Base-by-base conservation (phyloP, 1,140 invertebrate genomes). In the Bicyclus anynana region DNA sequence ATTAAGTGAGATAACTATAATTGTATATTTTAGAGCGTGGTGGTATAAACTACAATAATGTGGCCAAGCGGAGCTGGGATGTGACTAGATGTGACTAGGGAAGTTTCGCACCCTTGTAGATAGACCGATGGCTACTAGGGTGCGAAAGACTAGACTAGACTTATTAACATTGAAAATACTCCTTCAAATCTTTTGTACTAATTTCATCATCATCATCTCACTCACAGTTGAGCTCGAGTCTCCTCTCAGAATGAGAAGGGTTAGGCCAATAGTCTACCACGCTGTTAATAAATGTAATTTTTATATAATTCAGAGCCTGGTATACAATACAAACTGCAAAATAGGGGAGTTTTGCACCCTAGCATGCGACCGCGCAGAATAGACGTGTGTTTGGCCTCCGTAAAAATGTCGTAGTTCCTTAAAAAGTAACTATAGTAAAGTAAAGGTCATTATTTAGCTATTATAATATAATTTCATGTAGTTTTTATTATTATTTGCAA, bases 1-100 rank as follows among this genome's bases (percentile, higher is more conserved):
- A n/a, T n/a, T n/a, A n/a, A n/a, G n/a, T n/a, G n/a, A n/a, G n/a
- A n/a, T n/a, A n/a, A n/a, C n/a, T n/a, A n/a, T n/a, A n/a, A n/a
- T n/a, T n/a, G n/a, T n/a, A n/a, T n/a, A n/a, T n/a, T n/a, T n/a
- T n/a, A n/a, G n/a, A n/a, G n/a, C n/a, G n/a, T n/a, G n/a, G n/a
- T n/a, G n/a, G n/a, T n/a, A n/a, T 76, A 82, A 71, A 78, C 69
- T 67, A 62, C 69, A 74, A 72, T 74, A 74, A 74, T 73, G 74
- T 75, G 65, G 67, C 68, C 63, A 74, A 72, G 71, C 70, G 64
- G 52, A 57, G 44, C 40, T 46, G 61, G 71, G 73, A 71, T 74
- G 66, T 61, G 48, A 51, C 64, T 65, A 47, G 55, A 44, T 46
- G 70, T 54, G 62, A 55, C 63, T 71, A 65, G 66, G 77, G 77